phyloP scores from a whole-genome alignment of 2,797 vertebrate species.

The Yasuhikotakia modesta region DNA sequence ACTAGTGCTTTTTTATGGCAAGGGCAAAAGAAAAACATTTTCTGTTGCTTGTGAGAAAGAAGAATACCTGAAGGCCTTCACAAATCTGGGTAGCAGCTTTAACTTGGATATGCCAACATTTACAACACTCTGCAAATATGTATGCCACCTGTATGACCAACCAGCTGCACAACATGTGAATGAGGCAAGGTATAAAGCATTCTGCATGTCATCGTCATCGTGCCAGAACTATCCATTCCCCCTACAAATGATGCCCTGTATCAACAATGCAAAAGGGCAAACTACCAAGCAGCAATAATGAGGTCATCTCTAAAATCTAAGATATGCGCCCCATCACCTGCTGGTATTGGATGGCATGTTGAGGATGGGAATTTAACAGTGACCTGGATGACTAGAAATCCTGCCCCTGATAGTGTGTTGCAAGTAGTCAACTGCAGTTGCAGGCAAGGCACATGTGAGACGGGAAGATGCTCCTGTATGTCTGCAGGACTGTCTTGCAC shows the following conservation, averaged over 20 bases:
- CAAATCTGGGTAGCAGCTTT: conserved; percentile 39
- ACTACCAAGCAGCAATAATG: conserved; percentile 55
- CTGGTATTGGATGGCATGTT: conserved; percentile 51
- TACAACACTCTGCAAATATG: conserved; percentile 45
- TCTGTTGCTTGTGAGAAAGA: too few relatives aligned
- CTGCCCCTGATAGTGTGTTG: conserved; percentile 51
- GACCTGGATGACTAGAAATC: conserved; percentile 56
- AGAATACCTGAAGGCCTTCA: too few relatives aligned
- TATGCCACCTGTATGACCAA: conserved; percentile 53
- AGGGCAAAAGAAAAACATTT: too few relatives aligned
- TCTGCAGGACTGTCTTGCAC: conserved; percentile 49
- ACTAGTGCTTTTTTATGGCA: too few relatives aligned
- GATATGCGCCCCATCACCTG: conserved; percentile 50
- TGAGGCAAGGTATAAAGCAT: conserved; percentile 50
- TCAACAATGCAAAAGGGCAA: conserved; percentile 58
- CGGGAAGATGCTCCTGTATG: conserved; percentile 52
- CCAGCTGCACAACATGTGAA: conserved; percentile 49
- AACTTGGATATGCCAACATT: conserved; percentile 49
- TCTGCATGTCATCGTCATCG: conserved; percentile 51
- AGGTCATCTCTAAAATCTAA: conserved; percentile 42
- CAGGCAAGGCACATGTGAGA: conserved; percentile 47
- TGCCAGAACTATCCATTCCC: conserved; percentile 53
- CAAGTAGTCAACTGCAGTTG: conserved; percentile 51
- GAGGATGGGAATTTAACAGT: conserved; percentile 49
- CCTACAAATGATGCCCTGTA: conserved; percentile 51